phyloP scores from a whole-genome alignment of 2,888 invertebrate genomes.

The Diploptera punctata region DNA sequence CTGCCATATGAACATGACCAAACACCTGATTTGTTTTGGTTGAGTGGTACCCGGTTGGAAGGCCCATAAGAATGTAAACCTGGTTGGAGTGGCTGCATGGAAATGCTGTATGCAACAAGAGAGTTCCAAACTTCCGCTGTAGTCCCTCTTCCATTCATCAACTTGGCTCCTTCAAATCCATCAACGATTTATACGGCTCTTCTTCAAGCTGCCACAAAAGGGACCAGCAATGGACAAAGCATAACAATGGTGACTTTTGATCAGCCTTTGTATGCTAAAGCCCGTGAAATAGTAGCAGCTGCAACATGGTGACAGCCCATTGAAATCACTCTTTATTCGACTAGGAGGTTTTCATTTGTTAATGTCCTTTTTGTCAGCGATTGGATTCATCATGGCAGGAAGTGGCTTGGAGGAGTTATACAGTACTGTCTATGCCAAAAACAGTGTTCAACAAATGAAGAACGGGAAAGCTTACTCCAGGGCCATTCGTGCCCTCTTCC shows the following conservation, averaged over 20 bases:
- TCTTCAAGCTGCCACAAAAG: neutral
- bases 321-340: no score
- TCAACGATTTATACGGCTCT: constrained; percentile 30
- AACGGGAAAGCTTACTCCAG: neutral
- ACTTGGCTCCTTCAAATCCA: neutral
- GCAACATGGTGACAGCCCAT: no score
- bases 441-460: constrained; percentile 4
- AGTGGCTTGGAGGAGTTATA: constrained; percentile 15
- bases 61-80: no score
- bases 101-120: neutral
- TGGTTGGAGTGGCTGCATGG: constrained; percentile 35
- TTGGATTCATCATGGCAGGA: constrained; percentile 18
- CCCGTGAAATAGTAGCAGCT: neutral
- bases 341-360: neutral
- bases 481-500: neutral
- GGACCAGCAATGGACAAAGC: constrained; percentile 4
- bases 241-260: constrained; percentile 5
- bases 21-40: constrained; percentile 1
- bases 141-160: constrained; percentile 33
- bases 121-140: constrained; percentile 7
- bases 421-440: constrained; percentile 5
- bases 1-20: neutral
- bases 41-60: no score
- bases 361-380: neutral
- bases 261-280: neutral